A percentile compares a stretch with the other conserved stretches of the same genome.
Evolutionary conservation across 2,797 vertebrate genomes (phyloP).

Genomic region (Pangasius krempfi): DNA sequence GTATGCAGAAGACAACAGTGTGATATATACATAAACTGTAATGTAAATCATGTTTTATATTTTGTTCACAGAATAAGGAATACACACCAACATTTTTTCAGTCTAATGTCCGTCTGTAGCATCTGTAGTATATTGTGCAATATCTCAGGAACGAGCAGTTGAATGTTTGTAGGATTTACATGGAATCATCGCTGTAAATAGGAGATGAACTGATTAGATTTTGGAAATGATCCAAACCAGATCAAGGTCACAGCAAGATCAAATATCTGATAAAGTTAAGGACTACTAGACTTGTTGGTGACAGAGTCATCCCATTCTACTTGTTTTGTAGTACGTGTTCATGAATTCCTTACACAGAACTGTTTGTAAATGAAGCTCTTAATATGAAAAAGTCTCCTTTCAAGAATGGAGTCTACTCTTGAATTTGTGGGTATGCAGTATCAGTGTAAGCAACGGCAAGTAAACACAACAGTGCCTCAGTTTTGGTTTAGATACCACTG

Average conservation of each 20-base stretch:
- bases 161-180: background rate
- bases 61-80: background rate
- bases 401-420: background rate
- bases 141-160: background rate
- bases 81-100: background rate
- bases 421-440: background rate
- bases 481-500: background rate
- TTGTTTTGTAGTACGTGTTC: background rate
- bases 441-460: background rate
- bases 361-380: background rate
- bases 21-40: background rate
- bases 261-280: background rate
- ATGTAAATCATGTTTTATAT: background rate
- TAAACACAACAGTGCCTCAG: background rate
- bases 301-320: background rate
- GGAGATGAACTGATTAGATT: background rate
- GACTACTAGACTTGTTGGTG: background rate
- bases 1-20: background rate
- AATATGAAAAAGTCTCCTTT: background rate
- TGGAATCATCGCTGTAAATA: background rate
- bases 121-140: background rate
- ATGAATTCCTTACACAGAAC: background rate
- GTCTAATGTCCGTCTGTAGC: background rate
- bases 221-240: background rate
- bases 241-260: background rate